Evolutionary conservation across 2,888 invertebrate species (phyloP).

Genomic region (Parnassius smintheus): DNA sequence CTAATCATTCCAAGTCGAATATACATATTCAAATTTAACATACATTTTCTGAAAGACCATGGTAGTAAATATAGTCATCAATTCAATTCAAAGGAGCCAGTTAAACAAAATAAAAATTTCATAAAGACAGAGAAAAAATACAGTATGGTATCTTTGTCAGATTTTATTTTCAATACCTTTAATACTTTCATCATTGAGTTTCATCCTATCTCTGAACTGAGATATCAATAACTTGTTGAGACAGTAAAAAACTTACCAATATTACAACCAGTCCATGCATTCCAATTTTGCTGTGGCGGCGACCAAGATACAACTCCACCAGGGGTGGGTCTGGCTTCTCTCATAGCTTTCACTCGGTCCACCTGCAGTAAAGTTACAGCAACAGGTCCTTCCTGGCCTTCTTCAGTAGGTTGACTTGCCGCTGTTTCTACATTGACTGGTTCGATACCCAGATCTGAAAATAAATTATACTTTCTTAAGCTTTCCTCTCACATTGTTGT

Average conservation of each 20-base stretch:
- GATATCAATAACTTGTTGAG: neutral
- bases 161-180: too few relatives aligned
- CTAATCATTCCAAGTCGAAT: too few relatives aligned
- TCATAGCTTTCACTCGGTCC: slow-evolving; percentile 80
- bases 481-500: neutral
- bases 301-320: slow-evolving; percentile 97
- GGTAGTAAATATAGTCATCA: too few relatives aligned
- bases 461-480: neutral
- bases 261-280: slow-evolving; percentile 97
- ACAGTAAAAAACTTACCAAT: slow-evolving; percentile 80
- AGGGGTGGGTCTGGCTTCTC: slow-evolving; percentile 81
- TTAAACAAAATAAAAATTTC: neutral
- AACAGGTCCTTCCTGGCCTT: slow-evolving; percentile 28
- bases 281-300: slow-evolving; percentile 98
- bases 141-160: too few relatives aligned
- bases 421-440: slow-evolving; percentile 50
- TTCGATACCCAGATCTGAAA: slow-evolving; percentile 57
- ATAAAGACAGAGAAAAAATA: neutral
- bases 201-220: too few relatives aligned
- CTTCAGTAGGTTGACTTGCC: slow-evolving; percentile 33
- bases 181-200: too few relatives aligned
- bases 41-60: too few relatives aligned
- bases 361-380: slow-evolving; percentile 59
- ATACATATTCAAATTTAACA: too few relatives aligned
- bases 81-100: too few relatives aligned